These are phyloP conservation scores for Pelecanus crispus DNA, from an alignment of 2,113 vertebrate genomes.

Conservation along the genomic window DNA sequence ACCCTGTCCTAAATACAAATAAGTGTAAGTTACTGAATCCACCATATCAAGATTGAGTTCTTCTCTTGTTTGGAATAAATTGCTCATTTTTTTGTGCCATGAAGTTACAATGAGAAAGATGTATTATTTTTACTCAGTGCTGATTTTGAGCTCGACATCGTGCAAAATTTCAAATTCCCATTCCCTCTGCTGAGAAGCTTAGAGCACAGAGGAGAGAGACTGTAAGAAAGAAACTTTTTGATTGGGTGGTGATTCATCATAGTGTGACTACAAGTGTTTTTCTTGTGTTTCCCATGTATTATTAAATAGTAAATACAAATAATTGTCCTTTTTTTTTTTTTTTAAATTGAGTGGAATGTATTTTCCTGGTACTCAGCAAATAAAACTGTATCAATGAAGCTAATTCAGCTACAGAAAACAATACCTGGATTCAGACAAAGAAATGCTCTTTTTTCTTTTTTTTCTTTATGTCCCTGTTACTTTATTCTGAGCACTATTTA, in stretches of 20 bases:
- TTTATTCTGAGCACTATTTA: background rate
- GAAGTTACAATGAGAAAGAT: background rate
- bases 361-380: conserved; percentile 24
- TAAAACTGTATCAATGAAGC: background rate
- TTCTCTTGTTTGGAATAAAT: background rate
- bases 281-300: background rate
- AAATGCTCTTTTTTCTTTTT: background rate
- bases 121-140: background rate
- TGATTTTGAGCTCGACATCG: background rate
- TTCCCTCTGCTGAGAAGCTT: background rate
- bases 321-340: background rate
- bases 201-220: background rate
- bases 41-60: background rate
- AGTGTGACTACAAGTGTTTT: background rate
- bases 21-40: background rate
- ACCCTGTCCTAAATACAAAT: background rate
- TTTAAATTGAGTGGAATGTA: background rate
- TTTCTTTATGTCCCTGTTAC: background rate
- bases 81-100: background rate
- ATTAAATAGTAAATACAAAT: background rate
- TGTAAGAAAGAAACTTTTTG: background rate
- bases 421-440: conserved; percentile 15
- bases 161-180: background rate
- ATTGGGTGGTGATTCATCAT: background rate
- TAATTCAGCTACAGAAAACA: conserved; percentile 12